phyloP scores from a whole-genome alignment of 2,113 vertebrate genomes.

The Cottus gobio region DNA sequence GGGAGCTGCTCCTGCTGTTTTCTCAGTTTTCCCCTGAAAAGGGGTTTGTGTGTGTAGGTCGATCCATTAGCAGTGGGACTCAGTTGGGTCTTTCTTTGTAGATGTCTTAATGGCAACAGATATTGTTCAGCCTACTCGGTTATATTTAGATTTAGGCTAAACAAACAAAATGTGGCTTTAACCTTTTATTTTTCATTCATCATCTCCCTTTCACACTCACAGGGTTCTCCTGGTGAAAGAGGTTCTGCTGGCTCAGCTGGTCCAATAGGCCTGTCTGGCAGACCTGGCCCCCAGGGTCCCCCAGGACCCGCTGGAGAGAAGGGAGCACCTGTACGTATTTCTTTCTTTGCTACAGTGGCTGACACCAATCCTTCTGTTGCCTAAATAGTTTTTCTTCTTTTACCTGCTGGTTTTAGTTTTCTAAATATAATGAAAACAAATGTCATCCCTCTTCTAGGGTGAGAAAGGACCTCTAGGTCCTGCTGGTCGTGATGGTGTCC shows the following conservation, averaged over 20 bases:
- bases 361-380: not conserved
- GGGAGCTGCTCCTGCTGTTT: constrained; percentile 19
- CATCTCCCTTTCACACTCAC: constrained; percentile 4
- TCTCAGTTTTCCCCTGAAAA: constrained; percentile 11
- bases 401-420: constrained; percentile 2
- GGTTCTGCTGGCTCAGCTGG: constrained; percentile 93
- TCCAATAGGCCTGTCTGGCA: constrained; percentile 93
- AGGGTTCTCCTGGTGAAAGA: constrained; percentile 97
- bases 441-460: constrained; percentile 83
- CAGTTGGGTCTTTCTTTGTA: constrained; percentile 22
- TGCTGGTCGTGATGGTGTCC: constrained; percentile 94
- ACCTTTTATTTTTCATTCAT: not conserved
- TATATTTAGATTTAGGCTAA: not conserved
- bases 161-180: not conserved
- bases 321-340: constrained; percentile 91
- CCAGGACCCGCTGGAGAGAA: constrained; percentile 97
- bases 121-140: constrained; percentile 21
- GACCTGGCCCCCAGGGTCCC: constrained; percentile 94
- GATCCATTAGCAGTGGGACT: constrained; percentile 51
- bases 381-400: not conserved
- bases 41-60: not conserved
- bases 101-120: constrained; percentile 27
- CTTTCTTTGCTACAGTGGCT: not conserved
- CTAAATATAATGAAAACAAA: constrained; percentile 29
- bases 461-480: constrained; percentile 97